Evolutionary conservation across 2,888 invertebrate species (phyloP), one percentile per base, ranked within the genome.

Genomic region (Euproctis similis): DNA sequence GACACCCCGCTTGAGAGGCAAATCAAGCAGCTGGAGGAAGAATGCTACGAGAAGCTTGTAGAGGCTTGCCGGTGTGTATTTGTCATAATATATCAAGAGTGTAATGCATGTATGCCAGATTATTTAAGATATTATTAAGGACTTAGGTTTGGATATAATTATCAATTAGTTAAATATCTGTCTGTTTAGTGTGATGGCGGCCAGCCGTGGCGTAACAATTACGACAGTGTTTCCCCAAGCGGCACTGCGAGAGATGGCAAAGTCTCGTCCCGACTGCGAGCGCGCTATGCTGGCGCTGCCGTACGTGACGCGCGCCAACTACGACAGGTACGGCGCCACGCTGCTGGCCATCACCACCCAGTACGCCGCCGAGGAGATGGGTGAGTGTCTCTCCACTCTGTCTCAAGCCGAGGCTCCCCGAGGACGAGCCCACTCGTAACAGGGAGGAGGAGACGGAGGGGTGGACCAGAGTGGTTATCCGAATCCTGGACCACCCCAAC

Each of bases 271-370:
- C 84, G 1, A 85, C 89, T 34, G 88, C 88, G n/a, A n/a, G n/a
- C n/a, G n/a, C 28, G 93, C 93, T 46, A 92, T 97, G 92, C 80
- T 94, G 32, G 84, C 88, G 41, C 89, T 95, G 59, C 93, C 95
- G 12, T 95, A 96, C 68, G 92, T 96, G 2, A 96, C 96, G 0
- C 88, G 90, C 58, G 94, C 94, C 18, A 94, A 95, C 75, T 94
- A 89, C 65, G 90, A 92, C 38, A 96, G 95, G 72, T 96, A 92
- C 65, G 95, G 95, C 12, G 86, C 87, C 26, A 86, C 87, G 29
- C 87, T 97, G 51, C 78, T 97, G 23, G 87, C 88, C 28, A 90
- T 96, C 36, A 96, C 95, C 0, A 72, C 87, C 20, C 89, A 88
- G 19, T 95, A 90, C 63, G 89, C 91, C 0, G 73, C 87, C 0